phyloP scores from a whole-genome alignment of 2,888 invertebrate species.

The Himalopsyche japonica region DNA sequence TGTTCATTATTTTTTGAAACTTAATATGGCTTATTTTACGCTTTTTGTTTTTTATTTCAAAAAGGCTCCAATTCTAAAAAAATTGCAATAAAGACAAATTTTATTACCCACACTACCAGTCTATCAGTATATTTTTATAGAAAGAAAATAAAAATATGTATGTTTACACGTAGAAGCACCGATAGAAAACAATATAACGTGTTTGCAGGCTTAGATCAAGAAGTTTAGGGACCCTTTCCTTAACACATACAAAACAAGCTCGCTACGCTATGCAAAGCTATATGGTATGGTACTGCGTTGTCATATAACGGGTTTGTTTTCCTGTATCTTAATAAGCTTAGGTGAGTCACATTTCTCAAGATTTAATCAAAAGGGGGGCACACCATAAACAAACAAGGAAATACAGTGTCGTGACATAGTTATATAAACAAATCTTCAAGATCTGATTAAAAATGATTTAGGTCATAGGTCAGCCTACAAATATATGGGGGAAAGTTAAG shows the following conservation, averaged over 20 bases:
- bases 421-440: not conserved
- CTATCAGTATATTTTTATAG: no score
- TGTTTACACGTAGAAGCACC: not conserved
- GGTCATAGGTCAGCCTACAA: not conserved
- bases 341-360: conserved; percentile 3
- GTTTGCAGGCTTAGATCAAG: not conserved
- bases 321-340: not conserved
- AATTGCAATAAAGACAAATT: no score
- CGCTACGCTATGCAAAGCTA: not conserved
- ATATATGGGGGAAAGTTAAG: no score
- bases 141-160: not conserved
- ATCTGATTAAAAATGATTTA: not conserved
- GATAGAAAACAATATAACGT: not conserved
- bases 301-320: not conserved
- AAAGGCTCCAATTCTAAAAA: no score
- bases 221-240: not conserved
- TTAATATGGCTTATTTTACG: no score
- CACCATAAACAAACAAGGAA: conserved; percentile 10
- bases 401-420: not conserved
- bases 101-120: no score
- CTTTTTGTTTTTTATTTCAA: no score
- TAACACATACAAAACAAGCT: not conserved
- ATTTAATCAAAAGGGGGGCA: conserved; percentile 5
- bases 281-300: not conserved
- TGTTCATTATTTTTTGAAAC: no score